Evolutionary conservation across 2,797 vertebrate species (phyloP).

Genomic region (Carduelis carduelis): DNA sequence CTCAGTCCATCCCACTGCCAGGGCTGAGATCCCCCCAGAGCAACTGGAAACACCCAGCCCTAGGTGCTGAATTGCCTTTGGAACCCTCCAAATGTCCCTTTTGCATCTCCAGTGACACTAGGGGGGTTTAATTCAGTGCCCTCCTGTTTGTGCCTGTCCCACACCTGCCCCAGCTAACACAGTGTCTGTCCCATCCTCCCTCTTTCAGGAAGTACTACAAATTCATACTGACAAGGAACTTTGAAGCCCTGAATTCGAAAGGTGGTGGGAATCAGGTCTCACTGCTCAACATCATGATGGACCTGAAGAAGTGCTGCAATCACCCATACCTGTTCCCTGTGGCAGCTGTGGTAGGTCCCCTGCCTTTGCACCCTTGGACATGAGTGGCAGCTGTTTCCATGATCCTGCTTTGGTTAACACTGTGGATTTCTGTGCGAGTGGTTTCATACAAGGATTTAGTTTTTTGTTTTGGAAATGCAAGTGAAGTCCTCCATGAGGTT

Average conservation of each 20-base stretch:
- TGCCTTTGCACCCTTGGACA: accelerated
- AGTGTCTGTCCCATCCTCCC: not conserved
- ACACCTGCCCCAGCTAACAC: accelerated
- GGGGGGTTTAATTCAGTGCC: not conserved
- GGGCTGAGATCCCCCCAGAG: not conserved
- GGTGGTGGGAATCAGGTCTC: slow-evolving; percentile 98
- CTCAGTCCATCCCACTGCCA: accelerated
- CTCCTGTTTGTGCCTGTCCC: not conserved
- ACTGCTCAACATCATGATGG: slow-evolving; percentile 99
- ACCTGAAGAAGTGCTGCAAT: slow-evolving; percentile 98
- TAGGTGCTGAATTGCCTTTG: not conserved
- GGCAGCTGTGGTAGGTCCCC: slow-evolving; percentile 86
- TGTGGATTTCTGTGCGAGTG: accelerated
- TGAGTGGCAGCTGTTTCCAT: not conserved
- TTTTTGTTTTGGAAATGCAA: not conserved
- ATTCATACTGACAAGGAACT: slow-evolving; percentile 96
- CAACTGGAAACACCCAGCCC: accelerated
- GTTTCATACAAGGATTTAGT: not conserved
- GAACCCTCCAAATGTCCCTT: not conserved
- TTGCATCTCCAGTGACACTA: not conserved
- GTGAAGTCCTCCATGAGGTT: not conserved
- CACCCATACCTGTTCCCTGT: slow-evolving; percentile 98
- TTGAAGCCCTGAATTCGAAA: slow-evolving; percentile 97
- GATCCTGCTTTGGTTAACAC: not conserved
- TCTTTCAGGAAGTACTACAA: slow-evolving; percentile 96